Conservation (phyloP, 2,888 invertebrate species). For the Boloria euphrosyne region DNA sequence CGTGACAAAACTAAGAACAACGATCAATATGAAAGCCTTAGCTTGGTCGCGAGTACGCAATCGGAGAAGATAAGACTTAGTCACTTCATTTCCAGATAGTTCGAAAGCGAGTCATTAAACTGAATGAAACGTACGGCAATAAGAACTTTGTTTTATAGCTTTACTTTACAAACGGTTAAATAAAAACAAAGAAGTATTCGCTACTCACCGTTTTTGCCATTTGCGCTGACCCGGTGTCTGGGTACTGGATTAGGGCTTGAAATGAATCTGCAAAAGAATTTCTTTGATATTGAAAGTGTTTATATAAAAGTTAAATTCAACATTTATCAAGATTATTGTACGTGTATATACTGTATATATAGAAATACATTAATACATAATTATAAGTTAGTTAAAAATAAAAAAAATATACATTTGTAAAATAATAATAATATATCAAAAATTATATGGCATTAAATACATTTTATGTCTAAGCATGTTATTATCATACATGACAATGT, state of each 20-base stretch:
- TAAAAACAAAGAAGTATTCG: constrained; percentile 70
- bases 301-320: background rate
- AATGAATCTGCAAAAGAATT: constrained; percentile 90
- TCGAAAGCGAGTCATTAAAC: constrained; percentile 72
- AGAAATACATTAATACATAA: background rate
- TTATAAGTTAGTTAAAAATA: background rate
- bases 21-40: constrained; percentile 50
- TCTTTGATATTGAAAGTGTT: constrained; percentile 29
- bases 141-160: constrained; percentile 76
- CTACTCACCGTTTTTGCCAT: constrained; percentile 95
- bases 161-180: constrained; percentile 72
- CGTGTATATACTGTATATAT: no score
- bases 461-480: background rate
- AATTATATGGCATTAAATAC: background rate
- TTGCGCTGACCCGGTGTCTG: constrained; percentile 98
- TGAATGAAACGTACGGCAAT: constrained; percentile 75
- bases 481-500: background rate
- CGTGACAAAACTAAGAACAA: constrained; percentile 37
- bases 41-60: constrained; percentile 30
- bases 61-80: constrained; percentile 51
- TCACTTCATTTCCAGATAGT: constrained; percentile 70
- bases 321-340: background rate
- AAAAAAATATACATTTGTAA: background rate
- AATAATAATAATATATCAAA: no score
- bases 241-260: constrained; percentile 99